Evolutionary conservation across 2,888 invertebrate genomes (phyloP), one percentile per base, ranked within the genome.

Genomic region (Micropterix aruncella): DNA sequence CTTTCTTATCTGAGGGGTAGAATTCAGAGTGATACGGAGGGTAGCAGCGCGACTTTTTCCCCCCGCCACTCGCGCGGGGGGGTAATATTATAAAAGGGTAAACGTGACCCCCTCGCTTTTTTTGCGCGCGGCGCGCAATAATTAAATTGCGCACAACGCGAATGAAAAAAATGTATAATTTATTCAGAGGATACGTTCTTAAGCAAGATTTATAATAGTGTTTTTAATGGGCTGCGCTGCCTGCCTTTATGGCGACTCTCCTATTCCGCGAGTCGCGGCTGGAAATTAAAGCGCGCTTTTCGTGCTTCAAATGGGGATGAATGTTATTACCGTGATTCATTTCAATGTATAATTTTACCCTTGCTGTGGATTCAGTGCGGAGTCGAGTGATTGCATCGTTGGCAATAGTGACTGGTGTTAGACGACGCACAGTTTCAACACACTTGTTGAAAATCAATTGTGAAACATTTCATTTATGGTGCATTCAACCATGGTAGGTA

Each of bases 81-180:
- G 70, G 71, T 66, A 69, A 70, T 66, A 68, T 68, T 70, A 70
- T 71, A 71, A 71, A 71, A 69, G 71, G 71, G 71, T 71, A 68
- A 70, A 70, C 65, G 63, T 62, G 65, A 63, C 64, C 61, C 62
- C 62, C 41, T 36, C 58, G 61, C 60, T 60, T 50, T 38, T 56
- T n/a, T 42, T 42, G 39, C 48, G 42, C 46, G 44, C 43, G 63
- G 48, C 45, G 44, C 49, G 49, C 46, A 48, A 66, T 71, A 71
- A 71, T 71, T 71, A 71, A 71, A 71, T 71, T 69, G 71, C 69
- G 67, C 47, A 50, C 48, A 49, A 50, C 50, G 27, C 27, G 27
- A 27, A 27, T 27, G 27, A 27, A 27, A 27, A n/a, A 27, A 27
- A 27, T 27, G 27, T 27, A 27, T 27, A 27, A 27, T 27, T 27